Percentiles rank a stretch among this genome's conserved stretches.
phyloP scores from a whole-genome alignment of 2,797 vertebrate species.

The Liasis olivaceus region DNA sequence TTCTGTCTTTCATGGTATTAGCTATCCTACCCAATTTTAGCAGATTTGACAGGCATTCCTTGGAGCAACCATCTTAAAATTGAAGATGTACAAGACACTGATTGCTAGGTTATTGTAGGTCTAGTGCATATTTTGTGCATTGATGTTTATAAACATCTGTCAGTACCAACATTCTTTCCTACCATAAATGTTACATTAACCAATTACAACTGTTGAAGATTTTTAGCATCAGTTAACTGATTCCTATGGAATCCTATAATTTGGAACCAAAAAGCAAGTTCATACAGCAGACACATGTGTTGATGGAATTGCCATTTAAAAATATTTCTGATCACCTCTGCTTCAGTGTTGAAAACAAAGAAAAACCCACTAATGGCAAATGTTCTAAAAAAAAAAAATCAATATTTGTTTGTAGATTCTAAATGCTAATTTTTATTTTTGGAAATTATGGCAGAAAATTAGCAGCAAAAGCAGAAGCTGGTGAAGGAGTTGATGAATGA shows the following conservation, averaged over 20 bases:
- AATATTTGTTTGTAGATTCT: conserved; percentile 15
- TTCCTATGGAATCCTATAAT: conserved; percentile 32
- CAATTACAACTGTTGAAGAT: conserved; percentile 39
- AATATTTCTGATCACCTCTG: conserved; percentile 34
- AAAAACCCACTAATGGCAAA: conserved; percentile 8
- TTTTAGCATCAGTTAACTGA: background rate
- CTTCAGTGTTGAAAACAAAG: background rate
- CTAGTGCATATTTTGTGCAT: conserved; percentile 39
- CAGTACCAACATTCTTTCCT: conserved; percentile 17
- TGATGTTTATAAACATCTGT: conserved; percentile 31
- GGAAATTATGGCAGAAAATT: conserved; percentile 14
- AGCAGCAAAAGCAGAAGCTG: conserved; percentile 2
- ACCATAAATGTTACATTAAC: background rate
- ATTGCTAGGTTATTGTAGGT: conserved; percentile 26
- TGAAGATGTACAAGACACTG: background rate
- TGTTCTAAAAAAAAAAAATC: background rate
- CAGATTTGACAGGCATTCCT: too few relatives aligned
- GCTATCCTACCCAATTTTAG: too few relatives aligned
- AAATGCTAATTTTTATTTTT: background rate
- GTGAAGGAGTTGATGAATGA: conserved; percentile 13
- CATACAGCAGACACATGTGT: background rate
- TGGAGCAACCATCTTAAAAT: background rate
- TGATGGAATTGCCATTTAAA: conserved; percentile 7
- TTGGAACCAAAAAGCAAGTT: conserved; percentile 41
- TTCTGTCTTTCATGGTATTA: too few relatives aligned